phyloP scores from a whole-genome alignment of 2,797 vertebrate genomes.

The Myotis pilosus region DNA sequence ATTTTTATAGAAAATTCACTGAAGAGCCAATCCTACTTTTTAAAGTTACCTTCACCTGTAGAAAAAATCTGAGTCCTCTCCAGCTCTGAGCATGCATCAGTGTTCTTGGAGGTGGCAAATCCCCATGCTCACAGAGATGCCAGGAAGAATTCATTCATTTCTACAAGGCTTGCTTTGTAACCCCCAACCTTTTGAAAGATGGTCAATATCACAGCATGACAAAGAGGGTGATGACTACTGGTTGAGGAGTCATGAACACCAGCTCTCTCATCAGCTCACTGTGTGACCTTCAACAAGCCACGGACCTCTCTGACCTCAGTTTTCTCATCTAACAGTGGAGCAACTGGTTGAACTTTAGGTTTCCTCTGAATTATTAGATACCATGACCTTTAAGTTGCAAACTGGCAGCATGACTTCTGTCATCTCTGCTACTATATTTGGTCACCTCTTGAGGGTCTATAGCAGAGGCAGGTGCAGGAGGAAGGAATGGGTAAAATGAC shows the following conservation, averaged over 20 bases:
- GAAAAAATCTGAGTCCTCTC: background rate
- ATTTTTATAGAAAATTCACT: background rate
- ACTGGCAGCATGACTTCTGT: background rate
- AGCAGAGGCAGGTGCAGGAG: background rate
- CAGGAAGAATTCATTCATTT: background rate
- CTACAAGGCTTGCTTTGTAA: background rate
- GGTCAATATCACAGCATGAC: background rate
- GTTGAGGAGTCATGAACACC: background rate
- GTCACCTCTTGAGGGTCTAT: background rate
- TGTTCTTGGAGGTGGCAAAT: background rate
- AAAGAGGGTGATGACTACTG: background rate
- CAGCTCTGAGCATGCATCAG: fast-evolving
- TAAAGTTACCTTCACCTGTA: background rate
- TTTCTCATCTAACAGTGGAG: slow-evolving; percentile 3
- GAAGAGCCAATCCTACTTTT: background rate
- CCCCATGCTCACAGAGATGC: background rate
- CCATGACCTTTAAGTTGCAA: slow-evolving; percentile 62
- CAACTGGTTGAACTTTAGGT: slow-evolving; percentile 21
- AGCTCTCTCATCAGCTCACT: background rate
- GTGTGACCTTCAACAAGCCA: slow-evolving; percentile 30
- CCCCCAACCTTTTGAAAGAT: background rate
- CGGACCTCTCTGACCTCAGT: background rate
- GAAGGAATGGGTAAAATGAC: background rate
- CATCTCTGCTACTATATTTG: background rate
- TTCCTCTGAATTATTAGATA: slow-evolving; percentile 38